A percentile compares a stretch with the other conserved stretches of the same genome.
Evolutionary conservation across 1,140 invertebrate species (phyloP).

Genomic region (Chironomus tepperi): DNA sequence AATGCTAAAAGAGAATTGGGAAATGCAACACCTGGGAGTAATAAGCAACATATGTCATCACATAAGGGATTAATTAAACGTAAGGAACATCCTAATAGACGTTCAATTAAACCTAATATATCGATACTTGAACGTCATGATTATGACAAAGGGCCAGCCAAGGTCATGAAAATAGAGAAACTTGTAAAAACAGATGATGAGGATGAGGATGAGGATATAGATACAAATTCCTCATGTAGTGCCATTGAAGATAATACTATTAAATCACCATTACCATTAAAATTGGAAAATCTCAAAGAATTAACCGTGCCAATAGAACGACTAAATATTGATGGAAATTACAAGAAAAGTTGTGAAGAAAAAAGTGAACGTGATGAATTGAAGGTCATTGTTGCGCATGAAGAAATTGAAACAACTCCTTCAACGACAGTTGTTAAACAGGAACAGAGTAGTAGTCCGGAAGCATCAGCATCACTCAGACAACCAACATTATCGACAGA

Average conservation of each 20-base stretch:
- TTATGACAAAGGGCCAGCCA: neutral
- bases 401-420: neutral
- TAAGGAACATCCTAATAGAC: neutral
- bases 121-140: neutral
- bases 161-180: neutral
- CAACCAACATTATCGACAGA: neutral
- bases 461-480: neutral
- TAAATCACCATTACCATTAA: neutral
- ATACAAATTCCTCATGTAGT: neutral
- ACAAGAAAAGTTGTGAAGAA: neutral
- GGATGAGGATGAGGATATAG: neutral
- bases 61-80: neutral
- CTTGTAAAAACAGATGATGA: neutral
- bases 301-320: neutral
- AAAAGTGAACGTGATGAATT: constrained; percentile 5
- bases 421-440: neutral
- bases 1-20: neutral
- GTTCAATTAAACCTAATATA: neutral
- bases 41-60: neutral
- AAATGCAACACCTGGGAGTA: neutral
- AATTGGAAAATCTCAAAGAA: neutral
- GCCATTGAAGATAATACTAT: neutral
- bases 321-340: neutral
- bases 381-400: neutral
- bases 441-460: neutral